These are phyloP conservation scores for Artibeus jamaicensis DNA, from an alignment of 2,797 vertebrate genomes.

Conservation along the genomic window DNA sequence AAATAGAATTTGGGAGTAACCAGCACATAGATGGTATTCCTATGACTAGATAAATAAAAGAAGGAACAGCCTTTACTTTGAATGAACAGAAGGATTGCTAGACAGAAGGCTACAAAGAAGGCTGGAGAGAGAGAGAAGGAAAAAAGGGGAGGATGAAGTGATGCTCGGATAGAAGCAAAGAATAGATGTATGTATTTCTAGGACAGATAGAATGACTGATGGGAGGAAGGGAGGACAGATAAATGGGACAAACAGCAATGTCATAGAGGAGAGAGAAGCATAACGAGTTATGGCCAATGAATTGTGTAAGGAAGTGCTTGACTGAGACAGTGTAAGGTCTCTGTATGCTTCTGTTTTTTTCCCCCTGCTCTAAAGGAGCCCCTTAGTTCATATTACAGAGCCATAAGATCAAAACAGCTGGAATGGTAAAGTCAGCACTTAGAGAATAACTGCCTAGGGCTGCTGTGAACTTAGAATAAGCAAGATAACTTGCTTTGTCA, in stretches of 20 bases:
- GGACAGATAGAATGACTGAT: not conserved
- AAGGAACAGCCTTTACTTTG: not conserved
- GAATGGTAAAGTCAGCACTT: not conserved
- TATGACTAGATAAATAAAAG: not conserved
- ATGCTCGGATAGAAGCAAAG: not conserved
- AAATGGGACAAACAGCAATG: not conserved
- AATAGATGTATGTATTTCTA: not conserved
- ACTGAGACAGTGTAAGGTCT: not conserved
- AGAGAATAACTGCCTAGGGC: not conserved
- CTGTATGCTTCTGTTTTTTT: not conserved
- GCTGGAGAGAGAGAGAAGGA: not conserved
- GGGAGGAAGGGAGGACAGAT: not conserved
- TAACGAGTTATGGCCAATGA: not conserved
- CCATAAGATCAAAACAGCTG: not conserved
- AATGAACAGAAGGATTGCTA: not conserved
- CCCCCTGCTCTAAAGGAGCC: not conserved
- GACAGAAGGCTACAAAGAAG: not conserved
- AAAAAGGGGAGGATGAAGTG: not conserved
- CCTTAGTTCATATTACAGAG: not conserved
- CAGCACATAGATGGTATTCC: not conserved
- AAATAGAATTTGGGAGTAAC: not conserved
- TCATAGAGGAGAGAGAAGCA: not conserved
- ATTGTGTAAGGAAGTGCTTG: not conserved
- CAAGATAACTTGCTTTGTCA: not conserved
- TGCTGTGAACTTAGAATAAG: not conserved